phyloP scores from a whole-genome alignment of 2,888 invertebrate genomes.

The Archips crataeganus region DNA sequence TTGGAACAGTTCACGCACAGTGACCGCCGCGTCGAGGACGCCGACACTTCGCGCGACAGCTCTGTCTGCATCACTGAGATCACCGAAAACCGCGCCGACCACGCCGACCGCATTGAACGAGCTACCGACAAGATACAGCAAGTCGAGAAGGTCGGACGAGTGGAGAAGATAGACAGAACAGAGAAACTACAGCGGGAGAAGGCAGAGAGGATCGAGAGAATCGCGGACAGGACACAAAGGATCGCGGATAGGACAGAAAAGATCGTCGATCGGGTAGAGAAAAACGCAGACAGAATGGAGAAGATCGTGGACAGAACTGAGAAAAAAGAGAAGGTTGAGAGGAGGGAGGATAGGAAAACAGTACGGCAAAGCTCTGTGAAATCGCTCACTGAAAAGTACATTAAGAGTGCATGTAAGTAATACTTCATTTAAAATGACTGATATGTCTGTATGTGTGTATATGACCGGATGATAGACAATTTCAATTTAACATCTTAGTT shows the following conservation, averaged over 20 bases:
- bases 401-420: slow-evolving; percentile 87
- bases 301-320: slow-evolving; percentile 21
- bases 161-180: slow-evolving; percentile 20
- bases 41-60: slow-evolving; percentile 55
- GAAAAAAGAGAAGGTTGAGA: slow-evolving; percentile 53
- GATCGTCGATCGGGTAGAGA: slow-evolving; percentile 45
- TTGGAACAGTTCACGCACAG: slow-evolving; percentile 78
- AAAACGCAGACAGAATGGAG: slow-evolving; percentile 28
- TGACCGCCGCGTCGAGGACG: slow-evolving; percentile 58
- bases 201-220: slow-evolving; percentile 44
- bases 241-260: slow-evolving; percentile 16
- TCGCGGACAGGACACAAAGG: slow-evolving; percentile 29
- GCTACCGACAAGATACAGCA: slow-evolving; percentile 10
- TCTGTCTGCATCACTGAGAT: slow-evolving; percentile 48
- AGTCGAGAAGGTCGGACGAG: slow-evolving; percentile 28
- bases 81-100: slow-evolving; percentile 8
- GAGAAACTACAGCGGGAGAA: slow-evolving; percentile 5
- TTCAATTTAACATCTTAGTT: not conserved
- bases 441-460: not conserved
- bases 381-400: slow-evolving; percentile 92
- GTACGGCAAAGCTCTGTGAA: slow-evolving; percentile 91
- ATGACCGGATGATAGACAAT: not conserved
- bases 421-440: not conserved
- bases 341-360: slow-evolving; percentile 74
- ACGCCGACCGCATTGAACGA: not conserved